A percentile compares a stretch with the other conserved stretches of the same genome.
These are phyloP conservation scores for Augochlorella aurata DNA, from an alignment of 2,888 invertebrate genomes.

Conservation along the genomic window DNA sequence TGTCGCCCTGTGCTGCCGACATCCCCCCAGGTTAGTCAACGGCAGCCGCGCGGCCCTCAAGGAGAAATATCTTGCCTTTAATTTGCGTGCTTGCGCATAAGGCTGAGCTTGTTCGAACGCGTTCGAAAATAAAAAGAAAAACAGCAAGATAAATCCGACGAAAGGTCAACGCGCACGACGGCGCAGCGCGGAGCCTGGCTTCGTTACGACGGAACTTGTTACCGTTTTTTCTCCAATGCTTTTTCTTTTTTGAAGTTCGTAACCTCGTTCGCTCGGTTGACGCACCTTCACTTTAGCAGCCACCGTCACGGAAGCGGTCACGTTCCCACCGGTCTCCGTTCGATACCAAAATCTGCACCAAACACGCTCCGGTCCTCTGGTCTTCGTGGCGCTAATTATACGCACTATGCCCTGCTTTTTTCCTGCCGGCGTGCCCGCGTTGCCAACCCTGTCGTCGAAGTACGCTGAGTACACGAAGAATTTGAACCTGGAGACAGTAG, in stretches of 20 bases:
- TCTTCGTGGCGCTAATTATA: slow-evolving; percentile 94
- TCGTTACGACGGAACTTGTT: not conserved
- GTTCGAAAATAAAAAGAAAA: not conserved
- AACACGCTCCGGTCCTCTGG: slow-evolving; percentile 91
- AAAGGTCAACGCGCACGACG: not conserved
- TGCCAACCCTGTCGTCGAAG: slow-evolving; percentile 87
- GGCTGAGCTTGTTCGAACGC: not conserved
- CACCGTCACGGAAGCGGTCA: slow-evolving; percentile 85
- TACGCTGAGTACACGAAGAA: slow-evolving; percentile 97
- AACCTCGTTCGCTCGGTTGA: slow-evolving; percentile 2
- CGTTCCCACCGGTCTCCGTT: slow-evolving; percentile 79
- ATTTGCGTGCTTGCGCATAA: not conserved
- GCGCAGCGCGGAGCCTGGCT: not conserved
- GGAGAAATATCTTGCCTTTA: not conserved
- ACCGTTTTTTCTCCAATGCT: not conserved
- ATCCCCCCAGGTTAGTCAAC: not conserved
- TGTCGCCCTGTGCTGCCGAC: not conserved
- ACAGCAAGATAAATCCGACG: not conserved
- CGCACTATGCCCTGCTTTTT: slow-evolving; percentile 87
- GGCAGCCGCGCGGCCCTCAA: not conserved
- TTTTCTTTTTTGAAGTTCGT: not conserved
- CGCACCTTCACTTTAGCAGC: slow-evolving; percentile 89
- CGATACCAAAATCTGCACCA: slow-evolving; percentile 91
- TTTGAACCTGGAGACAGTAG: slow-evolving; percentile 85
- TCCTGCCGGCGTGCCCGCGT: slow-evolving; percentile 61